Evolutionary conservation across 2,888 invertebrate genomes (phyloP), one percentile per base, ranked within the genome.

Genomic region (Pandemis cinnamomeana): DNA sequence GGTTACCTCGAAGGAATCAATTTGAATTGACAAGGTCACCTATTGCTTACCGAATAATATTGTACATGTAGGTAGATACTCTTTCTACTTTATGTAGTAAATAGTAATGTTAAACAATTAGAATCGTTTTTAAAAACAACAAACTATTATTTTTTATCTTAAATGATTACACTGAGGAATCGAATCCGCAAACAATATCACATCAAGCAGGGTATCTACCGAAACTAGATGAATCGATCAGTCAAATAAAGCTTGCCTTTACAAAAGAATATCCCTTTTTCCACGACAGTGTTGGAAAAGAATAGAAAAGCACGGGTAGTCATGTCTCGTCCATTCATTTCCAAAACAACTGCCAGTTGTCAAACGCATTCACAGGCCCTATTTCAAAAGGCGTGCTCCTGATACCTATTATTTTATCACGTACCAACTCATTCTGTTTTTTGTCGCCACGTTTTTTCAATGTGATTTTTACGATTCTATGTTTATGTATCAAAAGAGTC

Each of bases 321-420:
- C 89, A 89, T 88, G 89, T 84, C 81, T 82, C 80, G 76, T 80
- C 85, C 86, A 89, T 89, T 88, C 82, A 82, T 89, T 84, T 85
- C 77, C 83, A 79, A 85, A 88, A 90, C 87, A 86, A 87, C 87
- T 80, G 80, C 82, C 81, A 84, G 84, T 84, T 89, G 89, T 90
- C 89, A 88, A 86, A 89, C 84, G 80, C 89, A 90, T 85, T 85
- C 85, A 82, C 79, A 78, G 78, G 78, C 82, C 82, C 81, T 85
- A 84, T 86, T 87, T 88, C 84, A 83, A 81, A 84, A 85, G 82
- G 83, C 83, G 81, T 82, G 83, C 79, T 82, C 80, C 77, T 83
- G 80, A 84, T 86, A 83, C 84, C 84, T 86, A 87, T 86, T 88
- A 87, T 87, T 86, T 88, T 89, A 87, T 87, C 90, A 90, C 89